Evolutionary conservation across 1,140 invertebrate species (phyloP).

Genomic region (Apis mellifera): DNA sequence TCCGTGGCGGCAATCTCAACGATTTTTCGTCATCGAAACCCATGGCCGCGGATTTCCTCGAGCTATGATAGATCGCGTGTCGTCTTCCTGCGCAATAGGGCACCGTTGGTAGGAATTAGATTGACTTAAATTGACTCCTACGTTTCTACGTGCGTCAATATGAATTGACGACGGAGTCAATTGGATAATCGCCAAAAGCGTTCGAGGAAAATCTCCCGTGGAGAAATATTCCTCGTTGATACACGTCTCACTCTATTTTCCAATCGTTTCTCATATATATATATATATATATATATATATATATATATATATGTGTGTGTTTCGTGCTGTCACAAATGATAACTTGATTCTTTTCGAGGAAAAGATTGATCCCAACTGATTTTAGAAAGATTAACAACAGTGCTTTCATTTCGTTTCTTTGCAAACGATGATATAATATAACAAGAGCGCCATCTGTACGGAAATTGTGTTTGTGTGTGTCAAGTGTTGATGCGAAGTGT

Average conservation of each 20-base stretch:
- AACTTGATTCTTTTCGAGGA: background rate
- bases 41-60: slow-evolving; percentile 42
- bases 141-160: slow-evolving; percentile 65
- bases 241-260: background rate
- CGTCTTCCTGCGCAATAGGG: slow-evolving; percentile 5
- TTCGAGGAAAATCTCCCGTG: slow-evolving; percentile 43
- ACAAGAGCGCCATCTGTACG: no score
- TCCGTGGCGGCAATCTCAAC: slow-evolving; percentile 13
- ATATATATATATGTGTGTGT: no score
- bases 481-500: no score
- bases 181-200: slow-evolving; percentile 74
- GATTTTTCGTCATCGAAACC: slow-evolving; percentile 32
- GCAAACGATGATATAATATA: no score
- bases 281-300: no score
- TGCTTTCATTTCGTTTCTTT: background rate
- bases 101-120: slow-evolving; percentile 58
- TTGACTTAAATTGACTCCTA: slow-evolving; percentile 73
- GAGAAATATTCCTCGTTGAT: background rate
- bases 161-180: slow-evolving; percentile 72
- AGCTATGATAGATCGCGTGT: slow-evolving; percentile 15
- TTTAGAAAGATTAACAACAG: background rate
- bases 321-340: background rate
- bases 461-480: no score
- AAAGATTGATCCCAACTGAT: background rate
- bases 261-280: no score